A percentile compares a stretch with the other conserved stretches of the same genome.
phyloP scores from a whole-genome alignment of 1,140 invertebrate species.

The Eufriesea mexicana region DNA sequence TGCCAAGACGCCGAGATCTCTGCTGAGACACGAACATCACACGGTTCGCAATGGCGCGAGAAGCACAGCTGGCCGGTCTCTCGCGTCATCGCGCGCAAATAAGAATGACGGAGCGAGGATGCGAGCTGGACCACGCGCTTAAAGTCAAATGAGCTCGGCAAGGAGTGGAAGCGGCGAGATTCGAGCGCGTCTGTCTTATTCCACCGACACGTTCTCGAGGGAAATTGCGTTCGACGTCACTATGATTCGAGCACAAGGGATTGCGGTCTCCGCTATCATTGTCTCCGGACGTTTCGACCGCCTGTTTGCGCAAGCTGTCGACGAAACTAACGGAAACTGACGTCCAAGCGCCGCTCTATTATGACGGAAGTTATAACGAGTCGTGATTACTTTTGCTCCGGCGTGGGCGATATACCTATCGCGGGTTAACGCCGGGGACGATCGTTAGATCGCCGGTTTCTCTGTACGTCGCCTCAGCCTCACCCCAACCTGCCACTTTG shows the following conservation, averaged over 20 bases:
- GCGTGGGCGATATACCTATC: not conserved
- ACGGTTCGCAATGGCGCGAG: no score
- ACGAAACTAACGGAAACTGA: not conserved
- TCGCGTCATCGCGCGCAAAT: not conserved
- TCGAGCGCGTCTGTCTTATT: constrained; percentile 20
- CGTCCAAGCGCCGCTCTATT: not conserved
- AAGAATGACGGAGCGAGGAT: not conserved
- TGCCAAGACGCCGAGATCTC: no score
- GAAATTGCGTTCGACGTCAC: constrained; percentile 33
- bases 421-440: not conserved
- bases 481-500: not conserved
- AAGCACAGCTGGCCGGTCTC: no score
- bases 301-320: constrained; percentile 20
- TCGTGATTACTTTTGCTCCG: constrained; percentile 27
- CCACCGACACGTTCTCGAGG: not conserved
- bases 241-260: constrained; percentile 21
- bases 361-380: constrained; percentile 15
- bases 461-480: not conserved
- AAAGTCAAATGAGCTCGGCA: not conserved
- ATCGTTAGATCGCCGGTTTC: not conserved
- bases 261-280: constrained; percentile 5
- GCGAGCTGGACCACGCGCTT: not conserved
- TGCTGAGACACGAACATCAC: no score
- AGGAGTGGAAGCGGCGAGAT: not conserved
- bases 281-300: constrained; percentile 9